Evolutionary conservation across 2,797 vertebrate genomes (phyloP).

Genomic region (Aplochiton taeniatus): DNA sequence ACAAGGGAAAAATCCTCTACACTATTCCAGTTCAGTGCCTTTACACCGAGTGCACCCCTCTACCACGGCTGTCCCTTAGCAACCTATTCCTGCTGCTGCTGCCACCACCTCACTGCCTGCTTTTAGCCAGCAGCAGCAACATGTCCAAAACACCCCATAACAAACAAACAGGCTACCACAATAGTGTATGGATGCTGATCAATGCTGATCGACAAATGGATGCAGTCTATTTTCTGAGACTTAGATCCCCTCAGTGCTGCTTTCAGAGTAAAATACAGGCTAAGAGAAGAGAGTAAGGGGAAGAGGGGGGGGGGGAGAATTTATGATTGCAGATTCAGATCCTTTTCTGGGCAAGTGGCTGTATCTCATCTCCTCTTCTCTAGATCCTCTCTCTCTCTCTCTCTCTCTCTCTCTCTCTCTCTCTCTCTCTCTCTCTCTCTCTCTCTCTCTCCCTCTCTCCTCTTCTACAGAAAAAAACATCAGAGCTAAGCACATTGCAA

Average conservation of each 20-base stretch:
- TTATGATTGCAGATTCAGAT: conserved; percentile 47
- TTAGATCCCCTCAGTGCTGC: conserved; percentile 1
- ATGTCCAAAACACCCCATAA: conserved; percentile 27
- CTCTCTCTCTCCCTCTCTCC: not conserved
- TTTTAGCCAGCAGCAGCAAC: conserved; percentile 38
- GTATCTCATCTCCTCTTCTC: conserved; percentile 29
- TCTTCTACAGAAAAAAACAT: not conserved
- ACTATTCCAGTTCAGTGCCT: too few relatives aligned
- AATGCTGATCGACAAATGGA: conserved; percentile 29
- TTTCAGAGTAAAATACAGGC: not conserved
- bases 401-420: conserved; percentile 27
- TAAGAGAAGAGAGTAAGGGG: not conserved
- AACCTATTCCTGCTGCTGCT: conserved; percentile 26
- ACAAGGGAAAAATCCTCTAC: too few relatives aligned
- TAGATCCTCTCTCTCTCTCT: conserved; percentile 39
- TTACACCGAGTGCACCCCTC: too few relatives aligned
- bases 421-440: not conserved
- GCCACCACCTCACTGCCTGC: conserved; percentile 12
- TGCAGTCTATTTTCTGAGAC: conserved; percentile 15
- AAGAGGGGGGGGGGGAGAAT: conserved; percentile 8
- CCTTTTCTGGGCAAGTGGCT: conserved; percentile 35
- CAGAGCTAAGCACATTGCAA: not conserved
- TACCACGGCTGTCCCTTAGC: not conserved
- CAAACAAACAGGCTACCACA: conserved; percentile 36
- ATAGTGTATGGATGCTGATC: conserved; percentile 33